Percentiles rank a stretch among this genome's conserved stretches.
phyloP scores from a whole-genome alignment of 2,113 vertebrate species.

The Colistium nudipinnis region DNA sequence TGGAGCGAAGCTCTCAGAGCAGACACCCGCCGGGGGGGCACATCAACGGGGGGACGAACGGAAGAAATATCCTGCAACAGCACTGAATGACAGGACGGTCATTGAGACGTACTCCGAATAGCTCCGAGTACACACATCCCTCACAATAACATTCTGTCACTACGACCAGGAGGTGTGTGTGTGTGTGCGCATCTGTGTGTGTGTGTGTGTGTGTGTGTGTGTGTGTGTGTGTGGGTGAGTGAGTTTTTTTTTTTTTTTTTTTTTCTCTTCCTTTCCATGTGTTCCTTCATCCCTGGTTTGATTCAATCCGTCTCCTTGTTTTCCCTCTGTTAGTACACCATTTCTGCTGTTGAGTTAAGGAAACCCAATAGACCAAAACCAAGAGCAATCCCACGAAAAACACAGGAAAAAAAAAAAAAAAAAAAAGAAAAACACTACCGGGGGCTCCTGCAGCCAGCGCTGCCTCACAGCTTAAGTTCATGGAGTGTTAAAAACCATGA shows the following conservation, averaged over 20 bases:
- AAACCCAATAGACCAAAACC: conserved; percentile 44
- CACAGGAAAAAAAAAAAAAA: conserved; percentile 12
- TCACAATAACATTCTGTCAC: conserved; percentile 47
- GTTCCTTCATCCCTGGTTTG: conserved; percentile 28
- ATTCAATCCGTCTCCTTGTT: conserved; percentile 39
- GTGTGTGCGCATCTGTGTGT: conserved; percentile 10
- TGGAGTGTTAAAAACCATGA: conserved; percentile 15
- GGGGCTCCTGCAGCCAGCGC: conserved; percentile 21
- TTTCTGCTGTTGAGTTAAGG: conserved; percentile 47
- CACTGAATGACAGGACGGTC: conserved; percentile 45
- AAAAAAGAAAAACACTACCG: conserved; percentile 3
- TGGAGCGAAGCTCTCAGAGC: conserved; percentile 69
- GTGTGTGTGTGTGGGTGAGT: conserved; percentile 13
- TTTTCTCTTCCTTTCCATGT: background rate
- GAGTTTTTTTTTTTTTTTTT: no score
- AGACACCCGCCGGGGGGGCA: conserved; percentile 42
- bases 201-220: background rate
- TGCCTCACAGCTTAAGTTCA: conserved; percentile 10
- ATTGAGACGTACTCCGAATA: conserved; percentile 59
- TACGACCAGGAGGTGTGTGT: conserved; percentile 32
- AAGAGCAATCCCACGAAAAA: conserved; percentile 38
- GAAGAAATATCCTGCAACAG: conserved; percentile 63
- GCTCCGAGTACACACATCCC: conserved; percentile 48
- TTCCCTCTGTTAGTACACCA: conserved; percentile 46
- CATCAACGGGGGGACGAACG: conserved; percentile 56